Evolutionary conservation across 2,797 vertebrate species (phyloP).

Genomic region (Sebastes variabilis): DNA sequence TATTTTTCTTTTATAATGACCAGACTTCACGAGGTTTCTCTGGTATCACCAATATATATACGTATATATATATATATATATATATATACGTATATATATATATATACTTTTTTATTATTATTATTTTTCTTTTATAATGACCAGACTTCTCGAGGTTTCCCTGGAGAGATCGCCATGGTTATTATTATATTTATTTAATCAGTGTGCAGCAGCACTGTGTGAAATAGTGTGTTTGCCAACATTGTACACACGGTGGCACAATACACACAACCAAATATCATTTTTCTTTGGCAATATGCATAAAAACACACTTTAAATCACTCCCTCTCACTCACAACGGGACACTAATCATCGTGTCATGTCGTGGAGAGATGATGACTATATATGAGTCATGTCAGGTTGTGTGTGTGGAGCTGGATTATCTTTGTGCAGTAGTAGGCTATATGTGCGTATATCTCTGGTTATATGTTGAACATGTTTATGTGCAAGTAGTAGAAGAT

Average conservation of each 20-base stretch:
- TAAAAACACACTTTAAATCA: neutral
- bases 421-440: neutral
- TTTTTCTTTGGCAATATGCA: neutral
- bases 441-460: neutral
- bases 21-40: no score
- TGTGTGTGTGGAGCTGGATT: neutral
- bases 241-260: neutral
- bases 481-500: no score
- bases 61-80: no score
- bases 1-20: no score
- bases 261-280: neutral
- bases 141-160: neutral
- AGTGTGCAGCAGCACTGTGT: neutral
- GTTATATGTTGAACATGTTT: no score
- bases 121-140: neutral
- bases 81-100: no score
- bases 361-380: neutral
- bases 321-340: neutral
- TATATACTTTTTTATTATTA: no score
- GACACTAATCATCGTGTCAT: neutral
- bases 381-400: neutral
- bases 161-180: slow-evolving; percentile 6
- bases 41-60: no score
- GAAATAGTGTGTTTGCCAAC: neutral
- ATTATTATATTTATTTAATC: neutral